Evolutionary conservation across 2,113 vertebrate species (phyloP).

Genomic region (Artemisiospiza belli): DNA sequence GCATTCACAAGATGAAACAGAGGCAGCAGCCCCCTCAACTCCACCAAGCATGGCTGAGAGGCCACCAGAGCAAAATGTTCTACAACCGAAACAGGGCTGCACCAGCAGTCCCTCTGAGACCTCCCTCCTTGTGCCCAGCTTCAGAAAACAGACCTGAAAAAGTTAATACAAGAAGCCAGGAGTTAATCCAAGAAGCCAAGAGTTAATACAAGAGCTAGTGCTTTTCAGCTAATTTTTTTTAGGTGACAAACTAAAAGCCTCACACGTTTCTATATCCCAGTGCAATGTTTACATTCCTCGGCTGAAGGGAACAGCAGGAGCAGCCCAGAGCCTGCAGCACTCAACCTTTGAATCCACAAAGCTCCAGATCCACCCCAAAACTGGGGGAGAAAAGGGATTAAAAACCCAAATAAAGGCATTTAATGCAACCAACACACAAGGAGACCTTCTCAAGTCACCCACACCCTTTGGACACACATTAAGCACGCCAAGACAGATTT

Average conservation of each 20-base stretch:
- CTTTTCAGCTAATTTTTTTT: not conserved
- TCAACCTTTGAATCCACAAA: not conserved
- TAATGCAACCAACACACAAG: not conserved
- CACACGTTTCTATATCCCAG: not conserved
- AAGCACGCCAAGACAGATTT: not conserved
- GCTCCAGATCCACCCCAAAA: not conserved
- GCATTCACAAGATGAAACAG: not conserved
- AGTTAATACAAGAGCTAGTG: not conserved
- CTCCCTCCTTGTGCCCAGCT: not conserved
- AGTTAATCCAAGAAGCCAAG: not conserved
- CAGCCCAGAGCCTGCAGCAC: not conserved
- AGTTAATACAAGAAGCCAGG: not conserved
- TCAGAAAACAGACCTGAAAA: not conserved
- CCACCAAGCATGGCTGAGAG: not conserved
- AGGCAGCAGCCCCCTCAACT: not conserved
- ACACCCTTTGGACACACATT: not conserved
- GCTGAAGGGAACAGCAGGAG: not conserved
- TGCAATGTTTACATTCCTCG: not conserved
- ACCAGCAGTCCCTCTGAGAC: not conserved
- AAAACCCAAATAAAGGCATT: not conserved
- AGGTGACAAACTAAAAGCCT: not conserved
- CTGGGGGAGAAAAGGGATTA: not conserved
- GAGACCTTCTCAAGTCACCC: not conserved
- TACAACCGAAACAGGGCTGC: not conserved
- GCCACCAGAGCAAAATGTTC: not conserved